These are phyloP conservation scores for Tuta absoluta DNA, from an alignment of 2,888 invertebrate genomes.

Conservation along the genomic window DNA sequence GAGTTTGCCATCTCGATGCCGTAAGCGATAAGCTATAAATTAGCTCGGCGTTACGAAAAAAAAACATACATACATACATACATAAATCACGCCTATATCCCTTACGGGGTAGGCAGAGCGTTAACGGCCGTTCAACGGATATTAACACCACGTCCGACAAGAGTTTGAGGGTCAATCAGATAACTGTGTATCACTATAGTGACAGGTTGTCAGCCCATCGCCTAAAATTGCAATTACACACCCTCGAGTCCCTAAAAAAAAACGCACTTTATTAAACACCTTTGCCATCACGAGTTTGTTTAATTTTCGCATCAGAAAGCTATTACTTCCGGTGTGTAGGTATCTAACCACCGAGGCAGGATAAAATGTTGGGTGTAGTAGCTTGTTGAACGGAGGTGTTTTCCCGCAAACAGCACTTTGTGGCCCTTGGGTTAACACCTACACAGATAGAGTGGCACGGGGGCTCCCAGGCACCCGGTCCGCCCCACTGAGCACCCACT, in stretches of 20 bases:
- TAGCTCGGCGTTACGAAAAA: neutral
- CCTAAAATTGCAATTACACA: no score
- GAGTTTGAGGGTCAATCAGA: no score
- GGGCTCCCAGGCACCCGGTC: constrained; percentile 31
- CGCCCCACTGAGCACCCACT: constrained; percentile 66
- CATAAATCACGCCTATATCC: no score
- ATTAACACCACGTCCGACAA: no score
- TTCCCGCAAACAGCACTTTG: constrained; percentile 43
- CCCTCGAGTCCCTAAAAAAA: no score
- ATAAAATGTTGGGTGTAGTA: neutral
- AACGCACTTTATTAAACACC: neutral
- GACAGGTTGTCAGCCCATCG: no score
- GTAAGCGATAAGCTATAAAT: constrained; percentile 8
- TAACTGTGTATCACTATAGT: no score
- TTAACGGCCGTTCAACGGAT: no score
- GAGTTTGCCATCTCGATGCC: constrained; percentile 12
- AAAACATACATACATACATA: no score
- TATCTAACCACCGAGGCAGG: constrained; percentile 1
- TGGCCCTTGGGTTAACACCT: constrained; percentile 57
- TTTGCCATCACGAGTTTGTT: neutral
- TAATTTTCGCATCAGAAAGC: neutral
- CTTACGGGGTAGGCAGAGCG: no score
- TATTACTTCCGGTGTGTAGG: constrained; percentile 4
- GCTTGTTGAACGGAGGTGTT: constrained; percentile 7
- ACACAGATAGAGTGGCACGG: constrained; percentile 43